A percentile compares a stretch with the other conserved stretches of the same genome.
Conservation (phyloP, 2,888 invertebrate genomes). For the Plemyria rubiginata region DNA sequence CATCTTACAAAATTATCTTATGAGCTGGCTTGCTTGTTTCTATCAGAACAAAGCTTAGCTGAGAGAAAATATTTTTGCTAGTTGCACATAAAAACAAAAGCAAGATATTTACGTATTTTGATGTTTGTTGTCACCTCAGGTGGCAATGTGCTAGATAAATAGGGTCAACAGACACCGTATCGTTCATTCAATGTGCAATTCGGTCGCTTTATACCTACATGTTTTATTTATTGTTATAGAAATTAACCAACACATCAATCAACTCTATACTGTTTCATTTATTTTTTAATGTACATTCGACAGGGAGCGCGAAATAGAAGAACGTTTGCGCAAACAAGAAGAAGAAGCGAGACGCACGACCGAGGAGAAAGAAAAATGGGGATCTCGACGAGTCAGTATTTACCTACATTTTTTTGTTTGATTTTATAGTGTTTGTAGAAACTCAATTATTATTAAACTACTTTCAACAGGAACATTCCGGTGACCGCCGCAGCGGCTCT, state of each 20-base stretch:
- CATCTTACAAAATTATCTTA: background rate
- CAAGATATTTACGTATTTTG: conserved; percentile 48
- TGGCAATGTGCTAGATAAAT: conserved; percentile 61
- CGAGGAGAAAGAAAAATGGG: conserved; percentile 79
- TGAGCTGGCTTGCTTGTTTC: background rate
- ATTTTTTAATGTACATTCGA: conserved; percentile 13
- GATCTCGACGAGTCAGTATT: conserved; percentile 43
- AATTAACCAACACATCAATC: too few species aligned
- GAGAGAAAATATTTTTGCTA: background rate
- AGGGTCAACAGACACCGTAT: conserved; percentile 68
- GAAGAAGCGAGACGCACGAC: conserved; percentile 71
- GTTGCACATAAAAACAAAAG: conserved; percentile 56
- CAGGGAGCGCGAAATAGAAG: conserved; percentile 95
- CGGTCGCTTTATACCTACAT: conserved; percentile 76
- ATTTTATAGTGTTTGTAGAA: background rate
- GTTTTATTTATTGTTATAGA: too few species aligned
- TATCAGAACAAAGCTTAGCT: background rate
- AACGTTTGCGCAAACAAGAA: conserved; percentile 89
- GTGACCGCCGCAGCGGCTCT: conserved; percentile 70
- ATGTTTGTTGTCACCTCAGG: conserved; percentile 48
- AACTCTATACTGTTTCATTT: background rate
- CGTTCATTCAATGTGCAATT: conserved; percentile 49
- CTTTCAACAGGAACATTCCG: conserved; percentile 72
- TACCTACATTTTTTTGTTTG: background rate
- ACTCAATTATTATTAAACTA: background rate